Evolutionary conservation across 2,888 invertebrate genomes (phyloP), one percentile per base, ranked within the genome.

Genomic region (Sphinx pinastri): DNA sequence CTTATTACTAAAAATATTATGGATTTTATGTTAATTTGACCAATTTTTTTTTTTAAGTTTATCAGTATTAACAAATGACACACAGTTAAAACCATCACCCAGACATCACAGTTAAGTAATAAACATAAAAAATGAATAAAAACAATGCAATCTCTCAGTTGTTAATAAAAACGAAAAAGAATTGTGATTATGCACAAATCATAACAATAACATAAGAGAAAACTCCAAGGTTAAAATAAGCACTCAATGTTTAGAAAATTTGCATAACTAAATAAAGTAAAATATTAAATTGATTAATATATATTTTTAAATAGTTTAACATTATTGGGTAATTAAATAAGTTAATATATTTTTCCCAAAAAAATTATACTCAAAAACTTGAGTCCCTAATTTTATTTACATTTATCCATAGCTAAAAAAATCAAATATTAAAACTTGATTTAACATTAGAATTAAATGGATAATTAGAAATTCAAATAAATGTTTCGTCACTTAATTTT

Each of bases 41-140:
- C 19, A n/a, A 12, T 14, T 12, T 31, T 13, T 13, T 13, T 57
- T 13, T 25, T 57, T 52, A 25, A 52, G 67, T 59, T 58, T 11
- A n/a, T 47, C 67, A 72, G 63, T 77, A 88, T 88, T 90, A 90
- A 90, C 89, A 91, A 89, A 91, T 88, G 84, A 88, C 78, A 79
- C 74, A 75, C 70, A 73, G 84, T 88, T 90, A 88, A 82, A 84
- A 88, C 93, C 92, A 81, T 86, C 90, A 91, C 91, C 91, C 84
- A 84, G 86, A 91, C 90, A 90, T 91, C 88, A 88, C 84, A 88
- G 87, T 89, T 88, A 87, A 85, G 75, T 72, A 79, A 19, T 54
- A 73, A 72, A 78, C 69, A 79, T 74, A 68, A 69, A 77, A 71
- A 74, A 74, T 74, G 71, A 76, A 68, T 75, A 72, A 77, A 74